Evolutionary conservation across 2,797 vertebrate species (phyloP).

Genomic region (Astyanax mexicanus): DNA sequence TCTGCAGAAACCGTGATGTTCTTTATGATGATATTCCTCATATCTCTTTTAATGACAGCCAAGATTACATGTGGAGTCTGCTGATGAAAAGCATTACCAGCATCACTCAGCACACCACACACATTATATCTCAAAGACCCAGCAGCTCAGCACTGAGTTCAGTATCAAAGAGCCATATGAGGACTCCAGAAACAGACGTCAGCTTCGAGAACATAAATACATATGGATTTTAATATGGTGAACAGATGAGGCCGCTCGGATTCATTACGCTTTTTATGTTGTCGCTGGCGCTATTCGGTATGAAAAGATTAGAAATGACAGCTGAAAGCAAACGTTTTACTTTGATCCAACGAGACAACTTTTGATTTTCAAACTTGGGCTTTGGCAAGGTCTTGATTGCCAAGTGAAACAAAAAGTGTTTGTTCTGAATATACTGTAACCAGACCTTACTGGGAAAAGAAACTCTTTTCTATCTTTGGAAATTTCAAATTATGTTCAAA

Average conservation of each 20-base stretch:
- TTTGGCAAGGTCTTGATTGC: background rate
- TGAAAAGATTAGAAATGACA: slow-evolving; percentile 25
- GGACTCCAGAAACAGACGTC: slow-evolving; percentile 11
- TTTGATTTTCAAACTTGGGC: background rate
- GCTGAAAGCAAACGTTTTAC: background rate
- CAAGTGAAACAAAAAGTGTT: background rate
- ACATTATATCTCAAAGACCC: slow-evolving; percentile 27
- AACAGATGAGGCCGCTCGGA: slow-evolving; percentile 36
- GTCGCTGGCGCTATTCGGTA: background rate
- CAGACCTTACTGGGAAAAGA: too few species aligned
- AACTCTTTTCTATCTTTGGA: too few species aligned
- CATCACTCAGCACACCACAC: slow-evolving; percentile 25
- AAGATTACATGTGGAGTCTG: slow-evolving; percentile 9
- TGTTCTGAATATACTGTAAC: background rate
- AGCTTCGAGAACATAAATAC: slow-evolving; percentile 20
- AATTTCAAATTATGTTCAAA: too few species aligned
- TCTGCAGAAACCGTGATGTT: background rate
- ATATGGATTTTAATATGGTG: slow-evolving; percentile 23
- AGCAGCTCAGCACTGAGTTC: slow-evolving; percentile 9
- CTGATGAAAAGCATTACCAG: slow-evolving; percentile 41
- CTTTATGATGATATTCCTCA: background rate
- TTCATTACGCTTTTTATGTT: slow-evolving; percentile 15
- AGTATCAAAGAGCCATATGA: slow-evolving; percentile 42
- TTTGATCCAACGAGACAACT: background rate
- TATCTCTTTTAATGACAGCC: slow-evolving; percentile 23